A percentile compares a stretch with the other conserved stretches of the same genome.
phyloP scores from a whole-genome alignment of 2,888 invertebrate genomes.

The Clivina fossor region DNA sequence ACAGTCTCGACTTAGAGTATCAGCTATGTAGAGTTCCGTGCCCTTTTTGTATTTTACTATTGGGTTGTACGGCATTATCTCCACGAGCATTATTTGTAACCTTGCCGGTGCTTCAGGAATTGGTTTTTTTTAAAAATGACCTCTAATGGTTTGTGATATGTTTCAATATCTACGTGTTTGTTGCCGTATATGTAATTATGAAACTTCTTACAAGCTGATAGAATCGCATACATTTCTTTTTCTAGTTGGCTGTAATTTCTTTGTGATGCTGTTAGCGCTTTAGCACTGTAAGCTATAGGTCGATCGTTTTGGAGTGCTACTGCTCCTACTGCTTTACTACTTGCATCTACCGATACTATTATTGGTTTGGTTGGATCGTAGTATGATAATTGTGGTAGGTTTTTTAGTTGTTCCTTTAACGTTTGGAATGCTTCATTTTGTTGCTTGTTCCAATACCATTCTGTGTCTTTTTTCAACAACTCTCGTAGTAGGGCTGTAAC shows the following conservation, averaged over 20 bases:
- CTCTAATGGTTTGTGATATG: conserved; percentile 42
- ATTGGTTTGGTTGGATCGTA: conserved; percentile 5
- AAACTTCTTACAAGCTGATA: conserved; percentile 42
- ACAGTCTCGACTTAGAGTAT: conserved; percentile 38
- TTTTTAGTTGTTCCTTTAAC: conserved; percentile 3
- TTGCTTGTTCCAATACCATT: not conserved
- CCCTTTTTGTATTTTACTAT: conserved; percentile 41
- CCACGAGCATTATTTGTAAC: conserved; percentile 43
- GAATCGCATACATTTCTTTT: conserved; percentile 43
- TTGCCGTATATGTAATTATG: conserved; percentile 42
- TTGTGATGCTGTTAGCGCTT: not conserved
- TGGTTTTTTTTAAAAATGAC: conserved; percentile 39
- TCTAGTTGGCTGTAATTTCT: conserved; percentile 43
- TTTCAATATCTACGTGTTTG: conserved; percentile 36
- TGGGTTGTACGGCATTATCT: conserved; percentile 40
- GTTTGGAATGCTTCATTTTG: conserved; percentile 9
- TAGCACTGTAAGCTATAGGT: not conserved
- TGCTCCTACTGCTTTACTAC: not conserved
- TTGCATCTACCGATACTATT: conserved; percentile 3
- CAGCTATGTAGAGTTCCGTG: conserved; percentile 41
- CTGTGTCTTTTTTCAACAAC: not conserved
- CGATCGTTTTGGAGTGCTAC: conserved; percentile 1
- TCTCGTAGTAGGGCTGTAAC: not conserved
- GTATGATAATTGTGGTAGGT: conserved; percentile 1
- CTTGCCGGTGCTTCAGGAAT: conserved; percentile 37